A percentile compares a stretch with the other conserved stretches of the same genome.
Evolutionary conservation across 1,140 invertebrate genomes (phyloP).

Genomic region (Caenorhabditis latens): DNA sequence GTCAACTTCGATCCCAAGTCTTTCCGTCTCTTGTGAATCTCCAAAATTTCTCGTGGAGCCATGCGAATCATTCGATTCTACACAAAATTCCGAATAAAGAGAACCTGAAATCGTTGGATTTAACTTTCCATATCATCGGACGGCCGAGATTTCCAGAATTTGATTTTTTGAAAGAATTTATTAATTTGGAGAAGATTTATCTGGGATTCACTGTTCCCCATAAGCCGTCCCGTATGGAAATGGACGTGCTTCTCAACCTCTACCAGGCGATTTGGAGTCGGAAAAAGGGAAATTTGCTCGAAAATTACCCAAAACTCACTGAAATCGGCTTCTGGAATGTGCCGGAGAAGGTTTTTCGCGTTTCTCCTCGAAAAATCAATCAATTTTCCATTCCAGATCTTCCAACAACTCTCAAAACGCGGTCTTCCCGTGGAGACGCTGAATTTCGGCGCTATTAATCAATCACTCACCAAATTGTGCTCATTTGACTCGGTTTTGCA

Average conservation of each 20-base stretch:
- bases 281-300: slow-evolving; percentile 21
- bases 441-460: background rate
- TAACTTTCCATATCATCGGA: slow-evolving; percentile 15
- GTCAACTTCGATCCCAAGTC: background rate
- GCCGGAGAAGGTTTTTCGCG: background rate
- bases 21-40: slow-evolving; percentile 37
- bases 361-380: background rate
- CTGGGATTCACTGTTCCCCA: slow-evolving; percentile 13
- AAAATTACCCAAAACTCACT: background rate
- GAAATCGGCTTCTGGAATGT: slow-evolving; percentile 33
- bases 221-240: slow-evolving; percentile 19
- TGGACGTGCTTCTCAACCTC: slow-evolving; percentile 28
- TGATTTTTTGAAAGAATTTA: background rate
- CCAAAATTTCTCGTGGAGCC: slow-evolving; percentile 38
- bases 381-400: background rate
- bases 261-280: slow-evolving; percentile 38
- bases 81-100: slow-evolving; percentile 31
- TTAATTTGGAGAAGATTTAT: background rate
- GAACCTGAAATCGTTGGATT: background rate
- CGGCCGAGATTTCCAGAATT: background rate
- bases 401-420: slow-evolving; percentile 26
- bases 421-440: background rate
- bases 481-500: slow-evolving; percentile 41
- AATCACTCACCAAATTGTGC: slow-evolving; percentile 3
- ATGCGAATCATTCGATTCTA: background rate